Conservation (phyloP, 1,140 invertebrate genomes). For the Pseudomyrmex sp. region DNA sequence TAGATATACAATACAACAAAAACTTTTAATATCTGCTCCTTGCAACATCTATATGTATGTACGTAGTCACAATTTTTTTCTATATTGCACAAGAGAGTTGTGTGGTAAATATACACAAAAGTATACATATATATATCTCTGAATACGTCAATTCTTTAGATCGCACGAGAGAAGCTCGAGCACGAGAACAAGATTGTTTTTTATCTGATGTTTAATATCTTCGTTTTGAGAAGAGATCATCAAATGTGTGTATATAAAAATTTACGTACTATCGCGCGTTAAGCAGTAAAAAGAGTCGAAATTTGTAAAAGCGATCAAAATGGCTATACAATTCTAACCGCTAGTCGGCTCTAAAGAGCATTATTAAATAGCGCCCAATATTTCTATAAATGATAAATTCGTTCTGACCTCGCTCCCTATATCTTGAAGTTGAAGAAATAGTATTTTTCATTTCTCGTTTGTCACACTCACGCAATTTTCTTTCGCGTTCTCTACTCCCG, state of each 20-base stretch:
- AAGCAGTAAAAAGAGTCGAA: slow-evolving; percentile 51
- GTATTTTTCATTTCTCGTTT: neutral
- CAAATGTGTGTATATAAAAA: slow-evolving; percentile 36
- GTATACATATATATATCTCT: slow-evolving; percentile 2
- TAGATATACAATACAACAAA: slow-evolving; percentile 23
- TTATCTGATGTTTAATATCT: neutral
- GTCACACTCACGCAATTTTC: slow-evolving; percentile 2
- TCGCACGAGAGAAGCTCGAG: slow-evolving; percentile 9
- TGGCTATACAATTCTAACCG: slow-evolving; percentile 23
- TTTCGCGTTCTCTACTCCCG: slow-evolving; percentile 20
- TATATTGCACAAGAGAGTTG: slow-evolving; percentile 14
- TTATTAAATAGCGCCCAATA: neutral
- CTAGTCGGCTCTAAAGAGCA: slow-evolving; percentile 1
- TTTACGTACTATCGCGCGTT: slow-evolving; percentile 30
- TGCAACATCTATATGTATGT: slow-evolving; percentile 8
- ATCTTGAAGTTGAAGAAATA: slow-evolving; percentile 33
- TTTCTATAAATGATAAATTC: slow-evolving; percentile 12
- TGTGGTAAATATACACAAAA: neutral
- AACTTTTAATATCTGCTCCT: slow-evolving; percentile 3
- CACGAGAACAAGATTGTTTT: slow-evolving; percentile 9
- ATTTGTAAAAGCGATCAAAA: slow-evolving; percentile 59
- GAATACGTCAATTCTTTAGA: neutral
- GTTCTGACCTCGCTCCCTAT: neutral
- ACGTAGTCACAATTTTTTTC: slow-evolving; percentile 17
- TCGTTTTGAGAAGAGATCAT: neutral